Conservation (phyloP, 2,113 vertebrate species). For the Alectura lathami region DNA sequence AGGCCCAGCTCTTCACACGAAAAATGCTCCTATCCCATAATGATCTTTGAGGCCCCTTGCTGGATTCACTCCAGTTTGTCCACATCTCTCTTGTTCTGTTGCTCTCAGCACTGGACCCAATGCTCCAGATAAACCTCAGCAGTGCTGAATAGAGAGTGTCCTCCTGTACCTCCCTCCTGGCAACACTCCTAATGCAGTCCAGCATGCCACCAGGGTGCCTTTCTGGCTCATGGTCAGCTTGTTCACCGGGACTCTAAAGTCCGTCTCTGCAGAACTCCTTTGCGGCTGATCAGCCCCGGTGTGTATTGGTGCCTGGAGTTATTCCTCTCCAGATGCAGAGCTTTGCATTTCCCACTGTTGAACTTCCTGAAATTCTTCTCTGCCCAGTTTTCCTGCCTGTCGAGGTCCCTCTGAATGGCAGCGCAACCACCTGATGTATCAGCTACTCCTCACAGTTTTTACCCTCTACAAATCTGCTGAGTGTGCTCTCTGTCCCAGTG, state of each 20-base stretch:
- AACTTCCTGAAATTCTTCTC: not conserved
- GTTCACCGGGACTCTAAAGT: not conserved
- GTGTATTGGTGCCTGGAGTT: not conserved
- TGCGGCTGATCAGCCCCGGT: not conserved
- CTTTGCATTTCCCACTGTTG: not conserved
- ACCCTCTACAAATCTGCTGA: not conserved
- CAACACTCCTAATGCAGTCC: not conserved
- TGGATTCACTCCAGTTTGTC: not conserved
- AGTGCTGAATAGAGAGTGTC: not conserved
- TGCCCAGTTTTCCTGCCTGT: not conserved
- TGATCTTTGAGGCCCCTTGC: not conserved
- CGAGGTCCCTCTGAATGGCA: not conserved
- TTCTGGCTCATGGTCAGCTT: not conserved
- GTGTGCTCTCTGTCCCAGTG: not conserved
- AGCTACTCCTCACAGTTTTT: not conserved
- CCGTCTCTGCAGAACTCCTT: not conserved
- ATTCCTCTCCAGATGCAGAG: not conserved
- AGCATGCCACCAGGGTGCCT: not conserved
- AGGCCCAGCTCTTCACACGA: not conserved
- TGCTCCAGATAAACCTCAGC: not conserved
- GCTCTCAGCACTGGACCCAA: not conserved
- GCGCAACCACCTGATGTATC: not conserved
- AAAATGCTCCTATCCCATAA: not conserved
- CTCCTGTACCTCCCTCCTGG: not conserved
- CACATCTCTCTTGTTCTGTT: rapidly evolving